These are phyloP conservation scores for Tenthredo notha DNA, from an alignment of 2,888 invertebrate species.

Conservation along the genomic window DNA sequence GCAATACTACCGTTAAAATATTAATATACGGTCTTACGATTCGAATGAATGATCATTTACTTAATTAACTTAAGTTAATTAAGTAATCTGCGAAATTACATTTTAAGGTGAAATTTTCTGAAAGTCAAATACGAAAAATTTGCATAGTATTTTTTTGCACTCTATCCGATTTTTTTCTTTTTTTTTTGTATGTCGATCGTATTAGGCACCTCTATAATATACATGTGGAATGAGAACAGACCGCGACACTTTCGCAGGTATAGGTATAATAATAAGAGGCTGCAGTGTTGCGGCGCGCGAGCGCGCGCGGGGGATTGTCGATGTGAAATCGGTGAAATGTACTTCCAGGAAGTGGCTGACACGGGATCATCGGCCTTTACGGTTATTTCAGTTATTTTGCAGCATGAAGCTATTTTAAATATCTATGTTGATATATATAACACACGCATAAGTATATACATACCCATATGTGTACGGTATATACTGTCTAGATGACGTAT, in stretches of 20 bases:
- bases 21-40: not conserved
- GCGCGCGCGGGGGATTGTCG: slow-evolving; percentile 19
- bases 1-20: not conserved
- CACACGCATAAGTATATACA: not conserved
- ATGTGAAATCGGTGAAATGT: slow-evolving; percentile 56
- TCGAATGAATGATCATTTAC: not conserved
- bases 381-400: slow-evolving; percentile 74
- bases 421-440: slow-evolving; percentile 49
- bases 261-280: slow-evolving; percentile 19
- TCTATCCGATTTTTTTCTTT: not conserved
- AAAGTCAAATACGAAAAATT: not conserved
- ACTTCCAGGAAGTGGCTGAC: slow-evolving; percentile 72
- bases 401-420: slow-evolving; percentile 73
- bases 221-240: not conserved
- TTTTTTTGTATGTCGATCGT: not conserved
- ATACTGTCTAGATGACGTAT: not conserved
- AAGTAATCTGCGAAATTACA: not conserved
- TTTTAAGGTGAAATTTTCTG: not conserved
- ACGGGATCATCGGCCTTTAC: slow-evolving; percentile 73
- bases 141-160: not conserved
- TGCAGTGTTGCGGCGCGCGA: not conserved
- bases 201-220: not conserved
- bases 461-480: not conserved
- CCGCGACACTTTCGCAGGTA: slow-evolving; percentile 35
- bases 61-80: not conserved